Percentiles rank a stretch among this genome's conserved stretches.
phyloP scores from a whole-genome alignment of 2,888 invertebrate genomes.

The Caenorhabditis panamensis region DNA sequence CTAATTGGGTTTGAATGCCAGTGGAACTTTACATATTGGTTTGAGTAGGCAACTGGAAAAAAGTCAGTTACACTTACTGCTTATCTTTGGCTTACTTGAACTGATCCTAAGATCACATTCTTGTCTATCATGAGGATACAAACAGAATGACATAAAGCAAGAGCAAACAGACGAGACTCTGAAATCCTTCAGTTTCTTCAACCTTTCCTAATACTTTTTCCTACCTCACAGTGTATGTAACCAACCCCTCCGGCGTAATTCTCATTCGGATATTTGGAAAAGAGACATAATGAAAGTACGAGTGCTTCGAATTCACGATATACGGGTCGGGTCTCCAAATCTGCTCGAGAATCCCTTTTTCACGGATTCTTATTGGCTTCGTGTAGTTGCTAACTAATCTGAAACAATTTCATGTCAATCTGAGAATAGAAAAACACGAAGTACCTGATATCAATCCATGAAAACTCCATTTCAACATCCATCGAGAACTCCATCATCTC shows the following conservation, averaged over 20 bases:
- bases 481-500: constrained; percentile 78
- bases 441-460: constrained; percentile 75
- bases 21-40: constrained; percentile 73
- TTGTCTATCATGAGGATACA: constrained; percentile 80
- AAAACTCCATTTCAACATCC: constrained; percentile 76
- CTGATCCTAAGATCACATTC: constrained; percentile 75
- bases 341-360: constrained; percentile 75
- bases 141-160: constrained; percentile 80
- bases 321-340: constrained; percentile 80
- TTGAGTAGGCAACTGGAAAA: constrained; percentile 79
- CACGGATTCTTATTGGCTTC: constrained; percentile 77
- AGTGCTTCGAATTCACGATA: constrained; percentile 80
- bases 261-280: constrained; percentile 80
- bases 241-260: constrained; percentile 76
- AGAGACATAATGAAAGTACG: constrained; percentile 79
- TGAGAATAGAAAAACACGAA: neutral
- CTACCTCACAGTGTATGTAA: constrained; percentile 77
- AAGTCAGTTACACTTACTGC: no score
- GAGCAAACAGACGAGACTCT: constrained; percentile 78
- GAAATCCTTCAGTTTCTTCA: neutral
- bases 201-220: neutral
- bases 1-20: constrained; percentile 75
- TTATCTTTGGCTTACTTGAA: constrained; percentile 69
- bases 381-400: constrained; percentile 78
- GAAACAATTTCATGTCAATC: neutral